These are phyloP conservation scores for Ctenoplectra terminalis DNA, from an alignment of 1,140 invertebrate genomes.

Conservation along the genomic window DNA sequence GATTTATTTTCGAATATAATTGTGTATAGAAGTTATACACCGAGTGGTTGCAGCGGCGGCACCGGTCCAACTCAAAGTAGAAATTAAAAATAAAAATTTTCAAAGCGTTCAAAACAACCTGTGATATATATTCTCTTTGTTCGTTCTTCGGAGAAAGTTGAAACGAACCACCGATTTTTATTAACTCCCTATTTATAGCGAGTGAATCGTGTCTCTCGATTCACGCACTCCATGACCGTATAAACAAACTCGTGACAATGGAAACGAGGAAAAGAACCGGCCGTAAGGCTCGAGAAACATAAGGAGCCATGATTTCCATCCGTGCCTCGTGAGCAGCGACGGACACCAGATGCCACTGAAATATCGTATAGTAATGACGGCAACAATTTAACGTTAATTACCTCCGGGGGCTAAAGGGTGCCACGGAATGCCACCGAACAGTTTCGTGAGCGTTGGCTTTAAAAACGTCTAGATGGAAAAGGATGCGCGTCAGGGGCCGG, in stretches of 20 bases:
- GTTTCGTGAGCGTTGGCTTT: constrained; percentile 49
- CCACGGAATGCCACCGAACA: constrained; percentile 27
- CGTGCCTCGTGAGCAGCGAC: not conserved
- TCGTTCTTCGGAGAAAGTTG: not conserved
- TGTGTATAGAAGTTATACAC: not conserved
- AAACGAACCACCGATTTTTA: not conserved
- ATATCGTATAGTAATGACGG: constrained; percentile 37
- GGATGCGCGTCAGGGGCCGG: constrained; percentile 42
- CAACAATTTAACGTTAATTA: constrained; percentile 67
- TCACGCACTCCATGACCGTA: too few relatives aligned
- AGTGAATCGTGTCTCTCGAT: not conserved
- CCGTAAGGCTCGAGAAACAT: not conserved
- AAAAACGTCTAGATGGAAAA: constrained; percentile 63
- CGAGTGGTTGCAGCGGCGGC: too few relatives aligned
- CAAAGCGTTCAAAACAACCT: not conserved
- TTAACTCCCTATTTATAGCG: not conserved
- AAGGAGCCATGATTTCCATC: constrained; percentile 12
- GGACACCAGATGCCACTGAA: constrained; percentile 35
- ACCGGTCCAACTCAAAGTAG: not conserved
- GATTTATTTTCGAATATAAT: not conserved
- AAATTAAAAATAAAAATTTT: not conserved
- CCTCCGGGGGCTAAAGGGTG: constrained; percentile 52
- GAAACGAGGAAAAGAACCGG: not conserved
- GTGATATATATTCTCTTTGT: not conserved
- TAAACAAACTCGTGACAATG: constrained; percentile 32